These are phyloP conservation scores for Pavo muticus DNA, from an alignment of 2,113 vertebrate species.

Conservation along the genomic window DNA sequence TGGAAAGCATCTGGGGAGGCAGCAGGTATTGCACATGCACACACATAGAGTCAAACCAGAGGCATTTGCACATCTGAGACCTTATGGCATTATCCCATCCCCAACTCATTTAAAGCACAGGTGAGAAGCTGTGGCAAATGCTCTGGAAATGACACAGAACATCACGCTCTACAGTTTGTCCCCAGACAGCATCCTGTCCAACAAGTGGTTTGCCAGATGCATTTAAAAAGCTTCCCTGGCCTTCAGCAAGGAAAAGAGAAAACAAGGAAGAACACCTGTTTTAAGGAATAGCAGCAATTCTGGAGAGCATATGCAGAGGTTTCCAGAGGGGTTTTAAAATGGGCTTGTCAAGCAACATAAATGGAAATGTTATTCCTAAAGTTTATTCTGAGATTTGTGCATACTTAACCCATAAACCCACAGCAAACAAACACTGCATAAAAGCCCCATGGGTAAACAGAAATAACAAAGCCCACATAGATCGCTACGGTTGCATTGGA, in stretches of 20 bases:
- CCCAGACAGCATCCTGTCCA: accelerated
- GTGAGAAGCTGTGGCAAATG: slow-evolving; percentile 14
- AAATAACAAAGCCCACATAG: background rate
- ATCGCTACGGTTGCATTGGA: accelerated
- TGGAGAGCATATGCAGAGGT: background rate
- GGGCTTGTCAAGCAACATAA: background rate
- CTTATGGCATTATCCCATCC: accelerated
- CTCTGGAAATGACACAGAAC: background rate
- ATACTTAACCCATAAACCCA: background rate
- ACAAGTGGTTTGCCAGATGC: background rate
- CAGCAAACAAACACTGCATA: background rate
- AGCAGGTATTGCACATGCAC: background rate
- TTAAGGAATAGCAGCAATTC: background rate
- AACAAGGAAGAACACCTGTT: slow-evolving; percentile 8
- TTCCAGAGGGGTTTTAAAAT: slow-evolving; percentile 3
- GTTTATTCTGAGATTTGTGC: background rate
- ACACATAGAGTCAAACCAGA: accelerated
- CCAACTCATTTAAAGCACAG: background rate
- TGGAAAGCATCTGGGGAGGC: background rate
- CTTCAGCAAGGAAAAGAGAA: background rate
- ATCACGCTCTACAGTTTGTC: background rate
- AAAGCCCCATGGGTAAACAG: background rate
- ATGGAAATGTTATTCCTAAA: background rate
- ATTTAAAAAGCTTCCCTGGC: background rate
- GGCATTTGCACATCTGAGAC: background rate